Evolutionary conservation across 2,797 vertebrate genomes (phyloP).

Genomic region (Podarcis siculus): DNA sequence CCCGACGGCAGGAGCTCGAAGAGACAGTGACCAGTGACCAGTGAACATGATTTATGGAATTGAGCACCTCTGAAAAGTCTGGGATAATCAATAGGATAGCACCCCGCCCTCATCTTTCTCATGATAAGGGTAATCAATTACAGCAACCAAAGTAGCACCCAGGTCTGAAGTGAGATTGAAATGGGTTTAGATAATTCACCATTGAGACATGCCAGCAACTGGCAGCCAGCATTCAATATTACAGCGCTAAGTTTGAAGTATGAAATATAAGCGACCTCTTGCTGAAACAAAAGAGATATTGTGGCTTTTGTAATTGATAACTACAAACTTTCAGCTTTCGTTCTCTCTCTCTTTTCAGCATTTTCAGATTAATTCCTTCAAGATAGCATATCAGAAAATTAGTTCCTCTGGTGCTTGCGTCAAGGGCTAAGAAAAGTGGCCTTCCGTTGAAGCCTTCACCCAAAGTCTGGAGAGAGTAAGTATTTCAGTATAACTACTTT

Average conservation of each 20-base stretch:
- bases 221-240: no score
- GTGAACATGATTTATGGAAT: no score
- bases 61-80: no score
- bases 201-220: no score
- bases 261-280: neutral
- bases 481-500: neutral
- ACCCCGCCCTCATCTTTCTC: no score
- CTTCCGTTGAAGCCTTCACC: constrained; percentile 42
- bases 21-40: no score
- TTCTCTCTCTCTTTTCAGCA: neutral
- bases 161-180: no score
- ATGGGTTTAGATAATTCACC: no score
- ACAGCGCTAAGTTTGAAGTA: neutral
- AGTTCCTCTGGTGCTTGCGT: constrained; percentile 30
- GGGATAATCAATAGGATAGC: no score
- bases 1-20: no score
- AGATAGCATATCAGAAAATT: constrained; percentile 6
- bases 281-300: neutral
- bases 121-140: no score
- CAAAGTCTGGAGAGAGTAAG: constrained; percentile 65
- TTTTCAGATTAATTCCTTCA: constrained; percentile 57
- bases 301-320: neutral
- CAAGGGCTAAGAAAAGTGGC: constrained; percentile 31
- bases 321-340: neutral
- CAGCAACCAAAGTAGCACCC: no score